These are phyloP conservation scores for Ophion costatus DNA, from an alignment of 2,888 invertebrate genomes.

Conservation along the genomic window DNA sequence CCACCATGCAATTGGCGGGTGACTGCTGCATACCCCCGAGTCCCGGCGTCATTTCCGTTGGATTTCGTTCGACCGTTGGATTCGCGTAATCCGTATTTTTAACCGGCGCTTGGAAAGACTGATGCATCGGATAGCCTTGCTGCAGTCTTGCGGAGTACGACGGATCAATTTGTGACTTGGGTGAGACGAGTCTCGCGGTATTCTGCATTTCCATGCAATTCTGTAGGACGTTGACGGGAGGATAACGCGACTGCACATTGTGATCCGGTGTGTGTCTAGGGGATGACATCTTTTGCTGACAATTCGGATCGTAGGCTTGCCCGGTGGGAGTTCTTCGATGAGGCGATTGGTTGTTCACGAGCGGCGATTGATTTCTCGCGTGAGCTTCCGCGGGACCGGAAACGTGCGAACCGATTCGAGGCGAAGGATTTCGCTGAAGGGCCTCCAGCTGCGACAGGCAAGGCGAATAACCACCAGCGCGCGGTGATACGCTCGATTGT, in stretches of 20 bases:
- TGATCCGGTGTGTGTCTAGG: constrained; percentile 69
- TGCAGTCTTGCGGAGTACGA: constrained; percentile 61
- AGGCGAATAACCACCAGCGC: constrained; percentile 70
- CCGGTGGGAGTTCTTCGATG: constrained; percentile 66
- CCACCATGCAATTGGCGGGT: constrained; percentile 56
- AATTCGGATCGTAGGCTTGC: constrained; percentile 65
- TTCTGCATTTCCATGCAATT: constrained; percentile 72
- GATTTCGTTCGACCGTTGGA: constrained; percentile 46
- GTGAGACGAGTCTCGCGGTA: constrained; percentile 60
- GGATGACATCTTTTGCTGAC: constrained; percentile 70
- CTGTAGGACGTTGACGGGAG: constrained; percentile 64
- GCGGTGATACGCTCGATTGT: constrained; percentile 74
- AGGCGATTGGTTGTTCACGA: constrained; percentile 63
- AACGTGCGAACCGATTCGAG: constrained; percentile 68
- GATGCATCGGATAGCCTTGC: constrained; percentile 71
- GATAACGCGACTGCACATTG: constrained; percentile 72
- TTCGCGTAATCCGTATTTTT: constrained; percentile 62
- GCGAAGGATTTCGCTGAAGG: constrained; percentile 71
- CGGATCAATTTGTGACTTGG: constrained; percentile 71
- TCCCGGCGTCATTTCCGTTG: constrained; percentile 57
- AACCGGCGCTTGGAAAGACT: constrained; percentile 47
- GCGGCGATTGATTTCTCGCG: constrained; percentile 71
- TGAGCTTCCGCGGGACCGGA: constrained; percentile 61
- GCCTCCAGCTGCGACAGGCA: constrained; percentile 72
- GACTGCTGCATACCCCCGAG: constrained; percentile 53